Conservation (phyloP, 2,888 invertebrate genomes). For the Diabrotica balteata region DNA sequence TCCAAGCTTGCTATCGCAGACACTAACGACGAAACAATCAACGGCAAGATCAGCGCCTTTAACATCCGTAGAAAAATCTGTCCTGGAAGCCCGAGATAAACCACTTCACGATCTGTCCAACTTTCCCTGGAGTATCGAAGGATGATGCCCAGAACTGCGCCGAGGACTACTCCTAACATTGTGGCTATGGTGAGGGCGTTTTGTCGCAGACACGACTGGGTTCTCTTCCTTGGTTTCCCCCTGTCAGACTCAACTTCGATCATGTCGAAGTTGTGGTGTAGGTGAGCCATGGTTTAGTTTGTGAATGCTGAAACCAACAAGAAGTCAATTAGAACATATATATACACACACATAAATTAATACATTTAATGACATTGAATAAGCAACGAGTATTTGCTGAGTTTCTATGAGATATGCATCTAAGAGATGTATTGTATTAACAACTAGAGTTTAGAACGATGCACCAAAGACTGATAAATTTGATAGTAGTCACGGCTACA, state of each 20-base stretch:
- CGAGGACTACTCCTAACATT: slow-evolving; percentile 66
- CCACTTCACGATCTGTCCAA: slow-evolving; percentile 68
- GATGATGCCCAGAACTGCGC: slow-evolving; percentile 63
- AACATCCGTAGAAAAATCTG: slow-evolving; percentile 78
- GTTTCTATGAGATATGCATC: too few relatives aligned
- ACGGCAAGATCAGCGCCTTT: slow-evolving; percentile 75
- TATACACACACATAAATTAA: background rate
- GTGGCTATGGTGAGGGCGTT: slow-evolving; percentile 68
- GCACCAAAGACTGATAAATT: background rate
- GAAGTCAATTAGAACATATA: background rate
- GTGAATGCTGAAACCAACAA: slow-evolving; percentile 11
- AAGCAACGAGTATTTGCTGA: too few relatives aligned
- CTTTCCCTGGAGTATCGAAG: slow-evolving; percentile 56
- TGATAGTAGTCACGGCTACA: background rate
- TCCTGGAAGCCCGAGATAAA: slow-evolving; percentile 67
- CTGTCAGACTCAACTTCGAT: slow-evolving; percentile 28
- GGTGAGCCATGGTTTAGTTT: slow-evolving; percentile 27
- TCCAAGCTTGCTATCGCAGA: slow-evolving; percentile 75
- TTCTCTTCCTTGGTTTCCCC: slow-evolving; percentile 41
- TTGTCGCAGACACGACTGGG: slow-evolving; percentile 50
- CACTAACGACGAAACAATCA: slow-evolving; percentile 73
- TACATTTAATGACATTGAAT: background rate
- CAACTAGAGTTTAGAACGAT: too few relatives aligned
- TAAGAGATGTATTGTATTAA: too few relatives aligned
- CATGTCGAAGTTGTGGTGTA: slow-evolving; percentile 40